Evolutionary conservation across 2,888 invertebrate genomes (phyloP), one percentile per base, ranked within the genome.

Genomic region (Strigamia maritima): DNA sequence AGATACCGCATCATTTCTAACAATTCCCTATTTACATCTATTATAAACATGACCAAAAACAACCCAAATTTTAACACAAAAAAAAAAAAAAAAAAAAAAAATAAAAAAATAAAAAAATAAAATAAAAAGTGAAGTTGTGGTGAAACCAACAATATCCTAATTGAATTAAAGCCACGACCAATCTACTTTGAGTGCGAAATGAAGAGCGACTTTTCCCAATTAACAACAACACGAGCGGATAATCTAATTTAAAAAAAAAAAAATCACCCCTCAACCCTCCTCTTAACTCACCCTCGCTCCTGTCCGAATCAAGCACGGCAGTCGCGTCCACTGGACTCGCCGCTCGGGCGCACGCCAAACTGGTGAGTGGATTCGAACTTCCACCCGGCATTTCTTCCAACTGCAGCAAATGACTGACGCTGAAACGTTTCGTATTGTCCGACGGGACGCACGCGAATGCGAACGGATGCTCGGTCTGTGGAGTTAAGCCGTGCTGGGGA

Each of bases 351-450:
- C 22, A 12, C 22, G 22, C 19, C 60, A 65, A 65, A 65, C 60
- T 22, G 2, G 60, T 22, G 22, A 22, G 14, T 19, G 49, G 14
- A 19, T 1, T 16, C 49, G n/a, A 16, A 49, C 49, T 49, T 2
- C 49, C 49, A 8, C 35, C 35, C 24, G 78, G 78, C 78, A 78
- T 35, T 19, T 80, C 79, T 54, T 79, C 77, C 40, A 80, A 38
- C 19, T 79, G 77, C 77, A 80, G 26, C 31, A 80, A 49, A 60
- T 79, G 80, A 44, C 79, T 80, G 12, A 80, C 80, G 19, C 35
- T 77, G 35, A 80, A 80, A 7, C 80, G 38, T 28, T 80, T 80
- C 19, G 38, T 75, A 24, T 78, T 78, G 6, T 78, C 78, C 24
- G 70, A 35, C 24, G 49, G 28, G 3, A 35, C 22, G 22, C 77